A percentile compares a stretch with the other conserved stretches of the same genome.
Evolutionary conservation across 1,140 invertebrate species (phyloP).

Genomic region (Theocolax elegans): DNA sequence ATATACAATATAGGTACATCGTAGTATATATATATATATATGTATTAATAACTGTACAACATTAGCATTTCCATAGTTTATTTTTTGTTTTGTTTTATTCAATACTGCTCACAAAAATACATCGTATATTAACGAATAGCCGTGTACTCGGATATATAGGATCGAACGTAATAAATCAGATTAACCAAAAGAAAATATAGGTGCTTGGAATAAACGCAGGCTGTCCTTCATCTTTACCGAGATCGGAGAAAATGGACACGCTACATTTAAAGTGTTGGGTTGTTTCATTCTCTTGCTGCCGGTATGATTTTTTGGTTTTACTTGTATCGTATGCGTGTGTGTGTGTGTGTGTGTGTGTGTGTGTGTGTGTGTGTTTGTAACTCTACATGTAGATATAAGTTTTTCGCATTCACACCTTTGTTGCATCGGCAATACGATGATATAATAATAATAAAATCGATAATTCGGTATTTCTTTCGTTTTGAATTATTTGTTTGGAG

Average conservation of each 20-base stretch:
- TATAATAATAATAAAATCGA: too few relatives aligned
- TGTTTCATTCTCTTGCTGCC: too few relatives aligned
- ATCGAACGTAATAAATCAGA: slow-evolving; percentile 21
- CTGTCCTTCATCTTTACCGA: too few relatives aligned
- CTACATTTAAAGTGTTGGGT: slow-evolving; percentile 27
- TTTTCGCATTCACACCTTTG: too few relatives aligned
- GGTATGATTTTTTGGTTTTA: too few relatives aligned
- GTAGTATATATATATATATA: slow-evolving; percentile 63
- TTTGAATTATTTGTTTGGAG: slow-evolving; percentile 14
- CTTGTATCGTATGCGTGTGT: too few relatives aligned
- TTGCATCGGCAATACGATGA: too few relatives aligned
- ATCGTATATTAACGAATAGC: slow-evolving; percentile 37
- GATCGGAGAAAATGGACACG: slow-evolving; percentile 6
- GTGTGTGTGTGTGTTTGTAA: too few relatives aligned
- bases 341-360: too few relatives aligned
- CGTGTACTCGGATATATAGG: slow-evolving; percentile 5
- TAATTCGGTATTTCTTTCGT: slow-evolving; percentile 39
- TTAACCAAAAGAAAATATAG: too few relatives aligned
- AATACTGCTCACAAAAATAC: slow-evolving; percentile 65
- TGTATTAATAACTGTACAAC: slow-evolving; percentile 62
- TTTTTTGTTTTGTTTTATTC: slow-evolving; percentile 45
- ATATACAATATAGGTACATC: slow-evolving; percentile 67
- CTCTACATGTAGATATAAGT: too few relatives aligned
- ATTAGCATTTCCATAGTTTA: slow-evolving; percentile 51
- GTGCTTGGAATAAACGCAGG: too few relatives aligned